Evolutionary conservation across 2,113 vertebrate genomes (phyloP), one percentile per base, ranked within the genome.

Genomic region (Excalfactoria chinensis): DNA sequence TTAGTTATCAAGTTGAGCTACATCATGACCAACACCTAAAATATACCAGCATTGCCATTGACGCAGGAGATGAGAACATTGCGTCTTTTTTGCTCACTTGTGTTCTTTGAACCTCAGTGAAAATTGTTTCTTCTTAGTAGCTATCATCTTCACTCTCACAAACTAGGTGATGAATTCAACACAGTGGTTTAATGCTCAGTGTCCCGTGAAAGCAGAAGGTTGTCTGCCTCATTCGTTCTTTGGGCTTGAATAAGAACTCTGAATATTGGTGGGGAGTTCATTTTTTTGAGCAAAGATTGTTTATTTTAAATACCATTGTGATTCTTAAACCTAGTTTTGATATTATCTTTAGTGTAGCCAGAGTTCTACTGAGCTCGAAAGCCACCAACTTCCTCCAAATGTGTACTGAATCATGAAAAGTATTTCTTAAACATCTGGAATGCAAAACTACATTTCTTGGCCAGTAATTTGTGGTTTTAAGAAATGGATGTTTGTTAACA

Each of bases 351-450:
- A 55, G 64, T 40, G 17, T 85, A 79, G 32, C 19, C 64, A 60
- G 37, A 66, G 37, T 69, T 94, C 71, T n/a, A 22, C 20, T 53
- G 44, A 92, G 11, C 60, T 85, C 70, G 55, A 89, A 92, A 94
- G 71, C 74, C 74, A 76, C 84, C 75, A 75, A 84, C 32, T 85
- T 89, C 32, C 41, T 93, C 48, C 58, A 75, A 78, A 87, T 75
- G 56, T 35, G 7, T 78, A 51, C 11, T 51, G 74, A 87, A 85
- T 85, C 56, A 93, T 80, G 59, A 90, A 80, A 93, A 96, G 32
- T 83, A 91, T 93, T 90, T 93, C 74, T 85, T 82, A 59, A 87
- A 46, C 67, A 90, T 80, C 35, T 94, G 86, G 86, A 93, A 89
- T 94, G 80, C 71, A 21, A 67, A 62, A 72, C n/a, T 95, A 40